Conservation (phyloP, 2,888 invertebrate species). For the Drosophila atripex region DNA sequence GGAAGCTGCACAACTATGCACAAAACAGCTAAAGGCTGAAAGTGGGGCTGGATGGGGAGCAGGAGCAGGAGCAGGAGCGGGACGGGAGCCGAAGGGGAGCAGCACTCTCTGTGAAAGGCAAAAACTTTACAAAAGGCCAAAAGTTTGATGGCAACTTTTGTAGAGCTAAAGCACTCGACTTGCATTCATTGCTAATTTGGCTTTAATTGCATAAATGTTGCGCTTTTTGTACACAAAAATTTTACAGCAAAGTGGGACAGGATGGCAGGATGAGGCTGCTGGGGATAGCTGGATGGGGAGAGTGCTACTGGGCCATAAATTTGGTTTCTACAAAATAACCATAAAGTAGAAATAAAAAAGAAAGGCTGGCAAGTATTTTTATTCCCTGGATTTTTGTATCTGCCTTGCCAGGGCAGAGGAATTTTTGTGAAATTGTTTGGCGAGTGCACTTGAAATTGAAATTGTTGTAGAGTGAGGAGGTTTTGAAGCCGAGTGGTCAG, state of each 20-base stretch:
- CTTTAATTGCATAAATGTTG: conserved; percentile 80
- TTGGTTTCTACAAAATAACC: conserved; percentile 54
- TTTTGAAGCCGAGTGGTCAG: conserved; percentile 39
- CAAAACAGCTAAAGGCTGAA: conserved; percentile 27
- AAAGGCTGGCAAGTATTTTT: conserved; percentile 17
- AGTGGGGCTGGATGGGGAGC: conserved; percentile 5
- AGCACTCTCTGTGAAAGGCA: conserved; percentile 46
- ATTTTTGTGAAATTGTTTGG: conserved; percentile 70
- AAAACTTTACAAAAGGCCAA: conserved; percentile 79
- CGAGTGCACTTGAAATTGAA: conserved; percentile 78
- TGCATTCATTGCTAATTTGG: conserved; percentile 80
- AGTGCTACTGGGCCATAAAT: conserved; percentile 63
- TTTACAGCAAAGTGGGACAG: conserved; percentile 36
- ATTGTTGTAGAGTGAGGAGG: conserved; percentile 45
- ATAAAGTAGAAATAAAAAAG: conserved; percentile 21
- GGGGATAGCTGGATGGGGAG: background rate
- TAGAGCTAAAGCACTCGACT: conserved; percentile 74
- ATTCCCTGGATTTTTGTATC: conserved; percentile 30
- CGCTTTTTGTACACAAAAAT: conserved; percentile 73
- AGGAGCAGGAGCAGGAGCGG: too few species aligned
- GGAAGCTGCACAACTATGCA: conserved; percentile 67
- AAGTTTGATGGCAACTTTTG: conserved; percentile 78
- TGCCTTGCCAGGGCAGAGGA: conserved; percentile 27
- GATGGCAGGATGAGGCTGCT: conserved; percentile 11
- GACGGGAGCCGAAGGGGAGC: background rate